Conservation (phyloP, 1,140 invertebrate genomes). For the Agrilus planipennis region DNA sequence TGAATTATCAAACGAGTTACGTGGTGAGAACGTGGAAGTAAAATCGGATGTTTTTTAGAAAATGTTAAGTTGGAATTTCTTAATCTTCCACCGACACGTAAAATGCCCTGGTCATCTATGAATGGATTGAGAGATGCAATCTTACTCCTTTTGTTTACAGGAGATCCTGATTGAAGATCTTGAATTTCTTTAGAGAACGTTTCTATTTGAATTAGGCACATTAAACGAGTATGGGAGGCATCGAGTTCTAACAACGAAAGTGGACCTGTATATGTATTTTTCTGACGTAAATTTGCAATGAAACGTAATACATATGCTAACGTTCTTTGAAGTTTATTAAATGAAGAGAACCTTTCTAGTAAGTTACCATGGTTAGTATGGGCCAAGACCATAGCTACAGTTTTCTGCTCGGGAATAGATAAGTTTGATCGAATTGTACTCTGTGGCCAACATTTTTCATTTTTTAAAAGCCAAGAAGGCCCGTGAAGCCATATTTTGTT, state of each 20-base stretch:
- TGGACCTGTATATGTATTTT: background rate
- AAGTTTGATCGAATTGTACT: background rate
- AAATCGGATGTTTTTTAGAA: constrained; percentile 25
- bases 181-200: background rate
- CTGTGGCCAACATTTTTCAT: background rate
- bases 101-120: constrained; percentile 24
- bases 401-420: background rate
- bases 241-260: background rate
- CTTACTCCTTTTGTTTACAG: background rate
- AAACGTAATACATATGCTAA: background rate
- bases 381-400: background rate
- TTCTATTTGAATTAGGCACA: background rate
- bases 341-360: background rate
- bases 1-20: constrained; percentile 12
- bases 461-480: background rate
- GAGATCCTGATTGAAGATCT: background rate
- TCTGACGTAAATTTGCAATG: background rate
- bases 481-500: constrained; percentile 1
- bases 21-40: constrained; percentile 20
- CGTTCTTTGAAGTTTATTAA: background rate
- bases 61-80: constrained; percentile 17
- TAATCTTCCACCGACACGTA: constrained; percentile 32
- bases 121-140: constrained; percentile 19
- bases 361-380: background rate
- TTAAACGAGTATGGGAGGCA: background rate